These are phyloP conservation scores for Odontesthes bonariensis DNA, from an alignment of 2,113 vertebrate species.

Conservation along the genomic window DNA sequence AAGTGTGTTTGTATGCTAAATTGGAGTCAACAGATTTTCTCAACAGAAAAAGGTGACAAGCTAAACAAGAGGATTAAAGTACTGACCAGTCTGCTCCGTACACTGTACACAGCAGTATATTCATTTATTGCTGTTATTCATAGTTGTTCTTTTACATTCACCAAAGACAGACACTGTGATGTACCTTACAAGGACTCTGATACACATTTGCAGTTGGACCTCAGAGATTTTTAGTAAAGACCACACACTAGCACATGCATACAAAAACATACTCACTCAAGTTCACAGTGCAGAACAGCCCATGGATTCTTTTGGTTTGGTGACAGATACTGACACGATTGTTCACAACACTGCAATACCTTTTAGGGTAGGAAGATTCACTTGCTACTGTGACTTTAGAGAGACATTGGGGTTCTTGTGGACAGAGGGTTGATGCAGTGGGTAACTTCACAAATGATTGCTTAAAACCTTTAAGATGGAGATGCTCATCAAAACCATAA, in stretches of 20 bases:
- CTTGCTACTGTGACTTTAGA: no score
- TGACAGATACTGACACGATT: not conserved
- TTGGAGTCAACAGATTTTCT: no score
- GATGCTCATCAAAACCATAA: no score
- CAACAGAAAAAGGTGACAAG: not conserved
- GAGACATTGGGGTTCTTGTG: no score
- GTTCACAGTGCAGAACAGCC: not conserved
- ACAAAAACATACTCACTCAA: constrained; percentile 5
- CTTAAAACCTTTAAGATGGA: no score
- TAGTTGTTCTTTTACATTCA: constrained; percentile 12
- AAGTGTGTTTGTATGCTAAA: no score
- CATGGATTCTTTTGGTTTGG: no score
- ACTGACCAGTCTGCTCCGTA: not conserved
- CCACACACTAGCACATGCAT: constrained; percentile 40
- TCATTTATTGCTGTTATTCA: constrained; percentile 6
- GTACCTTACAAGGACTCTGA: not conserved
- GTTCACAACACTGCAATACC: not conserved
- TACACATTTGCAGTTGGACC: constrained; percentile 50
- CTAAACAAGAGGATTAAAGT: not conserved
- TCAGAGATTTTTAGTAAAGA: constrained; percentile 48
- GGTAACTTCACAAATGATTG: no score
- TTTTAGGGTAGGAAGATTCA: not conserved
- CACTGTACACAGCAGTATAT: not conserved
- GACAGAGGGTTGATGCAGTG: no score
- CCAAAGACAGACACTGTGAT: not conserved